These are phyloP conservation scores for Limnephilus lunatus DNA, from an alignment of 2,888 invertebrate genomes.

Conservation along the genomic window DNA sequence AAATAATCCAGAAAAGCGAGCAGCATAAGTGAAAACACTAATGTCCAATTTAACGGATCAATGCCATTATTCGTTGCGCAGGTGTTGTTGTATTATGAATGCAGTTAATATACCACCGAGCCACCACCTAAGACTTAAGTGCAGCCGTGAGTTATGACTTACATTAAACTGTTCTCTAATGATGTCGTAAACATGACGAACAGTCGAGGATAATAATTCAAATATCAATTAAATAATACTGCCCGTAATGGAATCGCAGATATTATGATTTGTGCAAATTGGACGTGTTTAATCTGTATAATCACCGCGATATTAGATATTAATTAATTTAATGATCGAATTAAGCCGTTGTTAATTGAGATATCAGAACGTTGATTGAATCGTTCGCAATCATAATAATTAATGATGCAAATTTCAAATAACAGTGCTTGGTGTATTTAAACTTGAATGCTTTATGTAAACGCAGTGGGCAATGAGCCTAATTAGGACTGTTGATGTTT, in stretches of 20 bases:
- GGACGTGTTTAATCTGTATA: slow-evolving; percentile 26
- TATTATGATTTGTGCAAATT: slow-evolving; percentile 44
- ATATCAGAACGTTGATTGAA: slow-evolving; percentile 31
- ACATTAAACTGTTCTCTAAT: slow-evolving; percentile 35
- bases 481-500: neutral
- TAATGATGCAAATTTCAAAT: slow-evolving; percentile 15
- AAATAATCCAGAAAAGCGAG: neutral
- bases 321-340: slow-evolving; percentile 17
- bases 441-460: neutral
- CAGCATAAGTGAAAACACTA: neutral
- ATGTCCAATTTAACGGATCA: slow-evolving; percentile 6
- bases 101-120: neutral
- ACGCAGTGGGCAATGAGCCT: neutral
- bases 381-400: neutral
- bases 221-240: slow-evolving; percentile 28
- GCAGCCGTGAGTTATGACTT: neutral
- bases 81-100: slow-evolving; percentile 19
- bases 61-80: slow-evolving; percentile 3
- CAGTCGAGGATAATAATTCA: slow-evolving; percentile 28
- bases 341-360: slow-evolving; percentile 22
- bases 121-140: neutral
- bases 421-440: neutral
- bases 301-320: slow-evolving; percentile 26
- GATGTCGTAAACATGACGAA: slow-evolving; percentile 33
- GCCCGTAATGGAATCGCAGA: slow-evolving; percentile 29